Evolutionary conservation across 2,113 vertebrate species (phyloP).

Genomic region (Dipodomys ordii): DNA sequence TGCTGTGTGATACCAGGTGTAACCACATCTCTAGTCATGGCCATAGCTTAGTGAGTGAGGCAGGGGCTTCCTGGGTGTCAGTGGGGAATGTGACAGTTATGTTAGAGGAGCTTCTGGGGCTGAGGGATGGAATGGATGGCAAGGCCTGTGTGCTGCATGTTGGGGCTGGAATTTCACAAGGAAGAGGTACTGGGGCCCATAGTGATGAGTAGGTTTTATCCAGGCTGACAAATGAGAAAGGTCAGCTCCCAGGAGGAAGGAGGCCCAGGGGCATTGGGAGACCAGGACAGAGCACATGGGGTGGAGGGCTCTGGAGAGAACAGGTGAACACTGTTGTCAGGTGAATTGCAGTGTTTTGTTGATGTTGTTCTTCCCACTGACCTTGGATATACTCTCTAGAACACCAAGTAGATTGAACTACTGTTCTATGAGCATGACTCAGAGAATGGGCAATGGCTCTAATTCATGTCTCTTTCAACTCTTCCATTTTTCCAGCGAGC

Average conservation of each 20-base stretch:
- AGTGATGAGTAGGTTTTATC: neutral
- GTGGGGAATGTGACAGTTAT: too few relatives aligned
- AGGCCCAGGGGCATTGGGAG: neutral
- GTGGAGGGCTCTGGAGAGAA: accelerated
- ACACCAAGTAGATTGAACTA: too few relatives aligned
- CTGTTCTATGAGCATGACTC: too few relatives aligned
- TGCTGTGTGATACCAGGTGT: neutral
- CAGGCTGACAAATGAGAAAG: neutral
- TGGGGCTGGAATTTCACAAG: neutral
- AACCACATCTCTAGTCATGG: neutral
- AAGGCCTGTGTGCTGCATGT: accelerated
- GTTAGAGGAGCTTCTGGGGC: too few relatives aligned
- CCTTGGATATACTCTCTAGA: neutral
- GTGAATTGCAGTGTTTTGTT: accelerated
- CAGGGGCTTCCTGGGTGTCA: neutral
- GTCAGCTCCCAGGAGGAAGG: neutral
- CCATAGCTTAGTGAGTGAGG: accelerated
- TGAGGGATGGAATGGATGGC: too few relatives aligned
- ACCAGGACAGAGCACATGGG: accelerated
- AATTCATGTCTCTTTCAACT: accelerated
- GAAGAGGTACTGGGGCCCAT: neutral
- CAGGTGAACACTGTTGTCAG: accelerated
- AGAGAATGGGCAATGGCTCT: accelerated
- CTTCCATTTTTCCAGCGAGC: neutral
- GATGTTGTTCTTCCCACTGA: accelerated